Evolutionary conservation across 2,888 invertebrate genomes (phyloP).

Genomic region (Tenthredo scrophulariae): DNA sequence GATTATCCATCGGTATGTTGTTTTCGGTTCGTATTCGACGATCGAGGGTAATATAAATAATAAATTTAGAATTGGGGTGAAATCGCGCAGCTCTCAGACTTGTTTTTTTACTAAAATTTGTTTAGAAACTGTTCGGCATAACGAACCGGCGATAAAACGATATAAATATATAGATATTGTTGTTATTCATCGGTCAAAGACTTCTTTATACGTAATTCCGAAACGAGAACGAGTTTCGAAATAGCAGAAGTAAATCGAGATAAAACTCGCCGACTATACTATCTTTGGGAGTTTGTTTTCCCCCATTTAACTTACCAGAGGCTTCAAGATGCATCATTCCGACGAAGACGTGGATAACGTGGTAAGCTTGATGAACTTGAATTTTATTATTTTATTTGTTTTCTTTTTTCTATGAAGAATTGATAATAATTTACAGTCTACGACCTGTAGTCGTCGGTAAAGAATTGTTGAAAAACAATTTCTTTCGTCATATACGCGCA

Average conservation of each 20-base stretch:
- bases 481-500: not conserved
- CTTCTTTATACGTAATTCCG: not conserved
- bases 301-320: not conserved
- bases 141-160: not conserved
- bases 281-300: not conserved
- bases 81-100: not conserved
- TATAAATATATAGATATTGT: not conserved
- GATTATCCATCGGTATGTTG: not conserved
- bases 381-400: no score
- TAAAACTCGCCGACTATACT: not conserved
- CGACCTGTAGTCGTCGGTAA: no score
- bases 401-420: not conserved
- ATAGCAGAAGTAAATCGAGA: not conserved
- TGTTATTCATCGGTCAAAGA: not conserved
- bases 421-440: not conserved
- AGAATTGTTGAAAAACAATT: not conserved
- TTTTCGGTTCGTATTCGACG: not conserved
- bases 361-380: conserved; percentile 8
- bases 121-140: not conserved
- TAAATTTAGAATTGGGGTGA: not conserved
- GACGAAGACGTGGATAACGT: conserved; percentile 25
- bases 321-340: conserved; percentile 1
- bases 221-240: not conserved
- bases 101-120: not conserved
- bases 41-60: not conserved